Percentiles rank a stretch among this genome's conserved stretches.
These are phyloP conservation scores for Psophia crepitans DNA, from an alignment of 2,113 vertebrate species.

Conservation along the genomic window DNA sequence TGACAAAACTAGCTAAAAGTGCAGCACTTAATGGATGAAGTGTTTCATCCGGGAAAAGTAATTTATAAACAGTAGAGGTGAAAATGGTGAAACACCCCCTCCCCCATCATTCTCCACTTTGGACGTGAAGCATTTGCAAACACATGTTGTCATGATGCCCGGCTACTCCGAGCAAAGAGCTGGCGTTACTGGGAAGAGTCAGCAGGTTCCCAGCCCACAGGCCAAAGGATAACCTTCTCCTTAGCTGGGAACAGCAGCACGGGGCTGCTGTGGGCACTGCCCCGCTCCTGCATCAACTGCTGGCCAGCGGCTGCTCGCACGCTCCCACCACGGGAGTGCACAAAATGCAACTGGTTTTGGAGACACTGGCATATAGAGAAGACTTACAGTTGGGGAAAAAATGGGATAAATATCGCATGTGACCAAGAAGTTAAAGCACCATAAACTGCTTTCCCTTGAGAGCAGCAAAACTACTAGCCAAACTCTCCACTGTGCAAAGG, in stretches of 20 bases:
- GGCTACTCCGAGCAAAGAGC: background rate
- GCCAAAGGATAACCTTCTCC: background rate
- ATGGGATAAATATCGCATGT: rapidly evolving
- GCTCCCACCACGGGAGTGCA: background rate
- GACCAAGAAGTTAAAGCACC: background rate
- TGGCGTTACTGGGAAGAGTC: background rate
- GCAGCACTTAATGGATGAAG: background rate
- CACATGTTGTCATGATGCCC: background rate
- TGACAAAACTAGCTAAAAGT: background rate
- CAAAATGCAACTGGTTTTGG: background rate
- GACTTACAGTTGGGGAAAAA: background rate
- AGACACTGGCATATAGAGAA: background rate
- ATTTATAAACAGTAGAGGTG: background rate
- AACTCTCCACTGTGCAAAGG: background rate
- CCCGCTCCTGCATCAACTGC: rapidly evolving
- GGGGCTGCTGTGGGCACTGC: background rate
- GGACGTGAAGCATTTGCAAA: background rate
- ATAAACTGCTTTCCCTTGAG: background rate
- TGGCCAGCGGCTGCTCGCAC: background rate
- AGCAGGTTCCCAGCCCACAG: background rate
- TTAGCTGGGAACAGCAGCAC: background rate
- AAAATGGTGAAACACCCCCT: background rate
- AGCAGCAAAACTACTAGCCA: background rate
- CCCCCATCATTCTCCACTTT: background rate
- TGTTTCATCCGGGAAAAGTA: background rate